Base-by-base conservation (phyloP, 2,888 invertebrate species). In the Anaspis maculata region DNA sequence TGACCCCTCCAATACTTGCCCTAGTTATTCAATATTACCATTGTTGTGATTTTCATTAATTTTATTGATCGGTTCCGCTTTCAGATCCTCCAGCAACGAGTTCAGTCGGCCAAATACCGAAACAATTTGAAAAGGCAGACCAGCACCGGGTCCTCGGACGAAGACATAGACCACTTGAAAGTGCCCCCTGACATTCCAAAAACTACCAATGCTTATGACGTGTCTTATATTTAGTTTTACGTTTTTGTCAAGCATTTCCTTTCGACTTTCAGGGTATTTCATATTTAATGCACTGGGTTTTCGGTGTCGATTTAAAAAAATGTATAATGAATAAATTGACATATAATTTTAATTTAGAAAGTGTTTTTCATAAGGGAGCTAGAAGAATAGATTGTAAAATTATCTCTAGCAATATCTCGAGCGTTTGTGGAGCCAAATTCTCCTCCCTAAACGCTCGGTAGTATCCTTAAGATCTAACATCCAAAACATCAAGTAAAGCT, bases 71-170 rank as follows among this genome's bases (percentile, higher is more conserved):
- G 5, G 5, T 24, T 9, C 4, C 12, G 10, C 12, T 5, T 51
- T 5, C 33, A 59, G 59, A 59, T 59, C 21, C 37, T 59, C n/a
- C 51, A 59, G 21, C 61, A 61, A 36, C 45, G 64, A 19, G 46
- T 62, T 15, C 60, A 61, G 15, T 64, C 64, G 4, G 62, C 61
- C 3, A 61, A 59, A 39, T 34, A 45, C 13, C 46, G 52, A 25
- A 54, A 51, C 16, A 43, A 43, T 12, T 31, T 57, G 15, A 54
- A 44, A 30, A 56, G 52, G 34, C 56, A 57, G 37, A 27, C 44
- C 3, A 55, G 52, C 23, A 50, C 51, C 9, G 42, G 39, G 3
- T 34, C 39, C 9, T 43, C 37, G 26, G 49, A 48, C 10, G 44
- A 45, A 1, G 49, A 50, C 25, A 37, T 37, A 1, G 41, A 52